Base-by-base conservation (phyloP, 2,888 invertebrate species). In the Clusia tigrina region DNA sequence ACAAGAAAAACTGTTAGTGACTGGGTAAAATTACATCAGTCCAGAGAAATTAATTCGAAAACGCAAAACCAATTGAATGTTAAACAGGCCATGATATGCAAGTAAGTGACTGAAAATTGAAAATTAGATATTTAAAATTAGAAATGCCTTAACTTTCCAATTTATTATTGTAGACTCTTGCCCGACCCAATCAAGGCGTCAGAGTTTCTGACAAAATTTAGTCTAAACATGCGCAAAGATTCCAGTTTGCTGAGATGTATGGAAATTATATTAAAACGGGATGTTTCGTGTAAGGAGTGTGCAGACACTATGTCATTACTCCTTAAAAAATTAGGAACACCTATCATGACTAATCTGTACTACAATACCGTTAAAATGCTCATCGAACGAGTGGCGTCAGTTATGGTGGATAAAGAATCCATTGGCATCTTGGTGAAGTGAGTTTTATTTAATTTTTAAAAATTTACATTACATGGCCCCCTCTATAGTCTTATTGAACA, bases 301-400 rank as follows among this genome's bases (percentile, higher is more conserved):
- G 94, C 95, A n/a, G 93, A 95, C 70, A 92, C 92, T 42, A 95
- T 95, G 79, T 88, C 89, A 67, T 88, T 88, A 77, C 66, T 96
- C 10, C 86, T 98, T 59, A 96, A 96, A 83, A 96, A 96, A 82
- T 87, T 98, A 2, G 98, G 97, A 0, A 92, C 94, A 76, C 96
- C 96, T 0, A 92, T 95, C 2, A 96, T 96, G 91, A 95, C 96
- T 1, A 96, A 97, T 84, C 85, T 95, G 37, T 95, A 97, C 83
- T 97, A 97, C 85, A 96, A 95, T 81, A 96, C 95, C 1, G 93
- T 98, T 46, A 98, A 98, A 86, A 95, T 95, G 90, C 84, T 98
- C 54, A 85, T 98, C 62, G 98, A 98, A 83, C 88, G 98, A 63
- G 93, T 96, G 15, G 96, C 96, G 67, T 96, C 96, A 0, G 96